Base-by-base conservation (phyloP, 2,888 invertebrate species). In the Podotricha telesiphe region DNA sequence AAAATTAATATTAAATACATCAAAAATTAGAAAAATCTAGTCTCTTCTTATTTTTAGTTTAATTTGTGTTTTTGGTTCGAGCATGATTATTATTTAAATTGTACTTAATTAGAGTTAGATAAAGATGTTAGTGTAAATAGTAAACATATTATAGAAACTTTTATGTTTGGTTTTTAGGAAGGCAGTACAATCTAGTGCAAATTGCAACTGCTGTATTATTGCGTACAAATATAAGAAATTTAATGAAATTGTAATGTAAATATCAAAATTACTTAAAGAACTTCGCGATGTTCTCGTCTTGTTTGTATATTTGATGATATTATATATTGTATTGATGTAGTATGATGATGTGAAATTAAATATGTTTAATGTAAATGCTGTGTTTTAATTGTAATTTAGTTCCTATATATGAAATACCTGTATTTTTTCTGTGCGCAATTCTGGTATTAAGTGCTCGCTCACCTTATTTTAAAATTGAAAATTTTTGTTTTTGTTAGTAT, bases 221-320 rank as follows among this genome's bases (percentile, higher is more conserved):
- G 22, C 42, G 20, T 59, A 45, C 22, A 45, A 45, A n/a, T 50
- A 22, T 34, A 50, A 48, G 37, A 20, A 20, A 34, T 34, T 28
- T 4, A 48, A 48, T 17, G 11, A 20, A 37, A 47, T 63, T 34
- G 17, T 42, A 45, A 62, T 68, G 48, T 65, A 67, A 58, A 62
- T 62, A 61, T 65, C 37, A 17, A 45, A 45, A 22, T 61, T 55
- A 47, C 42, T 17, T 15, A 19, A 58, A 68, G 48, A 55, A 15
- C 47, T 61, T 59, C 22, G 53, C n/a, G 37, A 50, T 51, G 62
- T 63, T 55, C 13, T 59, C 40, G 61, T 48, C 69, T 69, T 79
- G 69, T 78, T 76, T 77, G 73, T 77, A 77, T 77, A 74, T 75
- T 74, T 75, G 76, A 74, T 73, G 64, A 65, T 75, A 61, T 77